Evolutionary conservation across 64 coral and sea anemone species (phyloP), one percentile per base, ranked within the genome.

Genomic region (Anthopleura sola): DNA sequence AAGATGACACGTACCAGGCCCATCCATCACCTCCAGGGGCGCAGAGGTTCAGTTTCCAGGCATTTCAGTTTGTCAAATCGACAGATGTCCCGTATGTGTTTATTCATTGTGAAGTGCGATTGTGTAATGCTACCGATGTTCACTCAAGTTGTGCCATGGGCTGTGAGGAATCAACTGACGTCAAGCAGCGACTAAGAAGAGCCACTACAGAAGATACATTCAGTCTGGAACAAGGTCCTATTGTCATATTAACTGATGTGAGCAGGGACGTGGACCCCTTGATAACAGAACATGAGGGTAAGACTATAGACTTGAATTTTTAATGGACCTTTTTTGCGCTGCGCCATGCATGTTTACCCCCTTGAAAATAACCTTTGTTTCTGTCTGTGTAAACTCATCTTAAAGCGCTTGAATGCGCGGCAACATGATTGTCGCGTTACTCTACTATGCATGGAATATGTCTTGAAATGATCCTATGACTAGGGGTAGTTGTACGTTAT

Each of bases 1-100:
- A 78, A 69, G 94, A 96, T 39, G 37, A 75, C 6, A 96, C 94
- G 18, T 81, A 89, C 13, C 34, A 86, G 17, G 28, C 78, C 14
- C 79, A 96, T 36, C 68, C 86, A 2, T 71, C 77, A 0, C 87
- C 94, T 18, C 40, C 83, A 10, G 87, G 83, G 1, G 80, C 84
- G 24, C 83, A 89, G 39, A 86, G 94, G 11, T 96, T 96, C 60
- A 96, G 94, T 79, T 89, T 96, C 68, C 60, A 78, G 32, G 86
- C 90, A 1, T 96, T 96, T 87, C 83, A 96, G 79, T 96, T 96
- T 69, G 33, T 92, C 3, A 85, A 84, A 36, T 85, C 87, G 49
- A 75, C 68, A 12, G 84, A 86, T 46, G 84, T 82, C 24, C 90
- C 94, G 1, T 92, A 86, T 29, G 69, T 96, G 2, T 96, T 88